Base-by-base conservation (phyloP, 2,797 vertebrate genomes). In the Mico argentatus region DNA sequence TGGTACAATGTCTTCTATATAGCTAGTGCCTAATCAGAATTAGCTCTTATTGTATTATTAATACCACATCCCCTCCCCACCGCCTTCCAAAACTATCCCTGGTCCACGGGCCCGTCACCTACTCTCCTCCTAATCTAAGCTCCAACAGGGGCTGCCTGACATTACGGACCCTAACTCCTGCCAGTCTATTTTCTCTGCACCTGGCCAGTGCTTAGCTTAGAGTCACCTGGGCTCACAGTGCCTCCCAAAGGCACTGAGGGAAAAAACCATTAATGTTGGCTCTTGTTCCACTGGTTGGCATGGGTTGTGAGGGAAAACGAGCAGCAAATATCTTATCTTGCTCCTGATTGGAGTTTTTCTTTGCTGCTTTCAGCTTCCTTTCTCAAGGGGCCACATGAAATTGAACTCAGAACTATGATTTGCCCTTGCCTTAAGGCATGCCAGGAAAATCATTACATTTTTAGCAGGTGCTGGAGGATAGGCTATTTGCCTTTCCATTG, bases 381-480 rank as follows among this genome's bases (percentile, higher is more conserved):
- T 94, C 88, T 90, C 81, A 90, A 92, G 57, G 46, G 72, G 39
- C 52, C 77, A 19, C 41, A 70, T 24, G 73, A 95, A 89, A 94
- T 48, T 96, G 88, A 92, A 96, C 92, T 93, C 86, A 77, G 52
- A 86, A 77, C 48, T 88, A 72, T 36, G 59, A 90, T 90, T 80
- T 88, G n/a, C 24, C 81, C 50, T 95, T 93, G 36, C 75, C 81
- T 64, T 90, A 73, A 86, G 76, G 67, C 36, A 64, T 85, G 59
- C 81, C 81, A 92, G 90, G 48, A 90, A 92, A 81, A 96, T 95
- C 92, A 95, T 87, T 70, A 91, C 15, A 70, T 72, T 95, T 97
- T 95, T 80, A 86, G 85, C 7, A 30, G 85, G 82, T 73, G 4
- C 85, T 55, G 73, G 75, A 95, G 91, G 85, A 90, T 72, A 48